These are phyloP conservation scores for Hirundichthys speculiger DNA, from an alignment of 2,113 vertebrate species.

Conservation along the genomic window DNA sequence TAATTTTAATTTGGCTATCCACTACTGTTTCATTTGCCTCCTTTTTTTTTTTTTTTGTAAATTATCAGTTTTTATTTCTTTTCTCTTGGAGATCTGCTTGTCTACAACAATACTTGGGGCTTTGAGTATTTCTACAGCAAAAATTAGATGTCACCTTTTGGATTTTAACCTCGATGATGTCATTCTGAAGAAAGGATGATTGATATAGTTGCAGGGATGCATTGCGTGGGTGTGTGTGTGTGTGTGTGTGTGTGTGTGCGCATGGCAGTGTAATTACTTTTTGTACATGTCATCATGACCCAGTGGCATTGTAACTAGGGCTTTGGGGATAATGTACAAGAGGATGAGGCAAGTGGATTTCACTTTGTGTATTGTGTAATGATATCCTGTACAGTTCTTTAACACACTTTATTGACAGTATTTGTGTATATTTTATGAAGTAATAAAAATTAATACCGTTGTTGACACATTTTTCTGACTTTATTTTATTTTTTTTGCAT, in stretches of 20 bases:
- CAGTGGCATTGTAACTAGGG: constrained; percentile 68
- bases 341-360: constrained; percentile 52
- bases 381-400: constrained; percentile 86
- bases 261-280: constrained; percentile 56
- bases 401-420: constrained; percentile 87
- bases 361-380: constrained; percentile 82
- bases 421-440: constrained; percentile 88
- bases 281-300: constrained; percentile 70
- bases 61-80: constrained; percentile 14
- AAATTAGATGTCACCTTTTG: constrained; percentile 56
- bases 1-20: constrained; percentile 42
- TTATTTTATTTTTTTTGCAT: background rate
- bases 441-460: constrained; percentile 80
- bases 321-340: constrained; percentile 34
- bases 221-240: background rate
- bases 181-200: constrained; percentile 42
- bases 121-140: constrained; percentile 41
- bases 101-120: constrained; percentile 17
- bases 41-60: constrained; percentile 24
- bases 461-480: constrained; percentile 33
- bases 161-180: constrained; percentile 59
- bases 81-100: background rate
- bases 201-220: constrained; percentile 61
- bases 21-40: constrained; percentile 22
- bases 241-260: constrained; percentile 45